Conservation (phyloP, 1,140 invertebrate genomes). For the Drosophila azteca region DNA sequence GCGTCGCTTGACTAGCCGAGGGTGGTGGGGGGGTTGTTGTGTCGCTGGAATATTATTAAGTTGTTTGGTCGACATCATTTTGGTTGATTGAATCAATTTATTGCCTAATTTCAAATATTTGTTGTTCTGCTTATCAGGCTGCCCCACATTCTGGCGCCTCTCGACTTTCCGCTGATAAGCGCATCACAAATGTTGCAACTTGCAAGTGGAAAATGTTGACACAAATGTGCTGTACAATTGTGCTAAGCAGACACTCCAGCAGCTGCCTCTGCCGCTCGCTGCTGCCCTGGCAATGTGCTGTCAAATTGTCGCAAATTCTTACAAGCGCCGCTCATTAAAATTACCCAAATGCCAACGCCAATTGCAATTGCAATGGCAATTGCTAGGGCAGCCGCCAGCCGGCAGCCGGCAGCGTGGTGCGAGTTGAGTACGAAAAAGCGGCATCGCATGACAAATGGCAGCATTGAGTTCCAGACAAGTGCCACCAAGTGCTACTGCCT, state of each 20-base stretch:
- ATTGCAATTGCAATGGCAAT: constrained; percentile 20
- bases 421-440: constrained; percentile 22
- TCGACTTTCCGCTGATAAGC: constrained; percentile 35
- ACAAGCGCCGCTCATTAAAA: constrained; percentile 69
- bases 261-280: constrained; percentile 46
- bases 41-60: constrained; percentile 25
- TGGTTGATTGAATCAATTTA: constrained; percentile 53
- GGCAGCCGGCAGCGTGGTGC: constrained; percentile 6
- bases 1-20: constrained; percentile 33
- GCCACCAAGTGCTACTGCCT: constrained; percentile 39
- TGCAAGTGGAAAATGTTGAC: constrained; percentile 56
- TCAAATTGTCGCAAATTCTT: constrained; percentile 75
- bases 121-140: constrained; percentile 52
- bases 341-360: constrained; percentile 61
- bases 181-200: constrained; percentile 58
- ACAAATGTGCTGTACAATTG: constrained; percentile 61
- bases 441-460: constrained; percentile 73
- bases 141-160: constrained; percentile 46
- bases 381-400: no score
- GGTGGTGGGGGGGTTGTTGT: background rate
- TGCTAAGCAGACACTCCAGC: constrained; percentile 50
- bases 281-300: constrained; percentile 45
- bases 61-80: constrained; percentile 40
- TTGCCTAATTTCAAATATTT: constrained; percentile 40
- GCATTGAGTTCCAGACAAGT: constrained; percentile 54